phyloP scores from a whole-genome alignment of 2,113 vertebrate species.

The Triplophysa siluroides region DNA sequence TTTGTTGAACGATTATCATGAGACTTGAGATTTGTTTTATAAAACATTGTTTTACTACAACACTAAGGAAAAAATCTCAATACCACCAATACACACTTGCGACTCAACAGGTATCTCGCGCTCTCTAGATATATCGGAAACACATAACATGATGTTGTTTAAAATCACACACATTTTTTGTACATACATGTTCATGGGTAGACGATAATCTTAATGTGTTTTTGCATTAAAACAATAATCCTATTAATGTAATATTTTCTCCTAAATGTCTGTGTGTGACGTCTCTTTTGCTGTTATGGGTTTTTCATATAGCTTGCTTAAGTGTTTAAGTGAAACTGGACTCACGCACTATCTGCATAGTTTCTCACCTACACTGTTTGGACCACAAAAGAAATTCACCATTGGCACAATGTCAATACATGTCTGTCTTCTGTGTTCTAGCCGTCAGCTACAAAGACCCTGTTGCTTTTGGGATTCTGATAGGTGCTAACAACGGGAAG shows the following conservation, averaged over 20 bases:
- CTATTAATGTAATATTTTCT: neutral
- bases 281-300: neutral
- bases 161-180: neutral
- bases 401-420: neutral
- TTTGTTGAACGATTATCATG: neutral
- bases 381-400: neutral
- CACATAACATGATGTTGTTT: neutral
- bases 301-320: neutral
- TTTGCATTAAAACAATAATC: neutral
- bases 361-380: neutral
- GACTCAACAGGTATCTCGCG: neutral
- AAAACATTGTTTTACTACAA: no score
- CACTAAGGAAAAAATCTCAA: neutral
- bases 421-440: neutral
- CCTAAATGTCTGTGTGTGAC: neutral
- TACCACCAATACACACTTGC: neutral
- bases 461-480: slow-evolving; percentile 13
- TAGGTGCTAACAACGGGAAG: neutral
- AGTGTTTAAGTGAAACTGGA: neutral
- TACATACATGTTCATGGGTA: no score
- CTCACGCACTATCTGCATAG: neutral
- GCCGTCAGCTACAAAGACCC: neutral
- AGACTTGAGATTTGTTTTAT: slow-evolving; percentile 28
- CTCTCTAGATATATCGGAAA: neutral
- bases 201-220: neutral